A percentile compares a stretch with the other conserved stretches of the same genome.
Conservation (phyloP, 2,888 invertebrate genomes). For the Hecatera dysodea region DNA sequence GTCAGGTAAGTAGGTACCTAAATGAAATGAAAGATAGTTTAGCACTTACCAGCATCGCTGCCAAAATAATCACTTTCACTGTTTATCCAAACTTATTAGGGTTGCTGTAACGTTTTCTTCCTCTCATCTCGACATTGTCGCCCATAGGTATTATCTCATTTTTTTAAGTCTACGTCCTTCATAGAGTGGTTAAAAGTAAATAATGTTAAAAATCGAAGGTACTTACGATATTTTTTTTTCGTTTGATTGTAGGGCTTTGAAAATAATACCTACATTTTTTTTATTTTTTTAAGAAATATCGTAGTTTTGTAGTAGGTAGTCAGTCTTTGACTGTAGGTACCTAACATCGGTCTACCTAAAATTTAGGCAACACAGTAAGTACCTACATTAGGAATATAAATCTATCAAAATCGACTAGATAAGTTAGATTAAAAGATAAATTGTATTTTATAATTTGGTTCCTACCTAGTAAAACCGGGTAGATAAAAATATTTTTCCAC, state of each 20-base stretch:
- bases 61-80: neutral
- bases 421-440: neutral
- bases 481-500: slow-evolving; percentile 10
- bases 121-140: too few relatives aligned
- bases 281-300: neutral
- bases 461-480: neutral
- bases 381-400: neutral
- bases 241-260: too few relatives aligned
- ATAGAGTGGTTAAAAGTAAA: neutral
- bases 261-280: too few relatives aligned
- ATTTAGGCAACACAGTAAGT: neutral
- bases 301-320: neutral
- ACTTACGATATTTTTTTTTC: too few relatives aligned
- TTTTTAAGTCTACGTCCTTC: neutral
- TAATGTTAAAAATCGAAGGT: neutral
- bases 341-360: neutral
- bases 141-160: neutral
- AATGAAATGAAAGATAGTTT: neutral
- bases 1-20: neutral
- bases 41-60: neutral
- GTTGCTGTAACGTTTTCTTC: neutral
- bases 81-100: neutral
- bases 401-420: neutral
- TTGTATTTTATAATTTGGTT: neutral
- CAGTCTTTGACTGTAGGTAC: neutral